Percentiles rank a stretch among this genome's conserved stretches.
These are phyloP conservation scores for Microhierax caerulescens DNA, from an alignment of 2,797 vertebrate species.

Conservation along the genomic window DNA sequence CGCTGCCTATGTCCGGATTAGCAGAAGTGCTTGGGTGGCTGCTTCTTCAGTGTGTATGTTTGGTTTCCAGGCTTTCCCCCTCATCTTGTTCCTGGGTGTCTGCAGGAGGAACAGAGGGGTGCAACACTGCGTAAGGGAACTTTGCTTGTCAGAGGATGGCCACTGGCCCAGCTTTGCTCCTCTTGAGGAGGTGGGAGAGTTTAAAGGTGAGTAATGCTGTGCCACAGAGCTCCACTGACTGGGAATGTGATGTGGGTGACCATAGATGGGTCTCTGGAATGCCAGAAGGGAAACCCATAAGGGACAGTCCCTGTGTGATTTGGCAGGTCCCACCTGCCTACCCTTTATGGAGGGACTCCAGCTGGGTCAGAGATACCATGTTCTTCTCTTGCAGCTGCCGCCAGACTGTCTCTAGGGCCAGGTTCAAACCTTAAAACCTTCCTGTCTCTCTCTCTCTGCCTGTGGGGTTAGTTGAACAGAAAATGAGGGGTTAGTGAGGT, in stretches of 20 bases:
- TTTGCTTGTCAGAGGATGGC: background rate
- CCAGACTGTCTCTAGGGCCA: background rate
- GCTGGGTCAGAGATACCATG: background rate
- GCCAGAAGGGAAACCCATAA: too few relatives aligned
- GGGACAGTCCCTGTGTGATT: background rate
- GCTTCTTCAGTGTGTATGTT: fast-evolving
- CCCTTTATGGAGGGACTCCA: background rate
- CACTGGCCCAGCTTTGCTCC: background rate
- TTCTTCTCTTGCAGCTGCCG: background rate
- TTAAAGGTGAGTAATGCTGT: background rate
- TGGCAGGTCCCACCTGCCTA: background rate
- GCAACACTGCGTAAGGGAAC: fast-evolving
- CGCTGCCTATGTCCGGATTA: fast-evolving
- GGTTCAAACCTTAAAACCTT: background rate
- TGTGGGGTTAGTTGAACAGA: background rate
- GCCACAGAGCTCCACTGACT: background rate
- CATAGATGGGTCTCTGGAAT: background rate
- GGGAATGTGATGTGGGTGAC: fast-evolving
- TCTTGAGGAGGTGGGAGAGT: background rate
- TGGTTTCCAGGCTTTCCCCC: background rate
- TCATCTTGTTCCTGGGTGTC: background rate
- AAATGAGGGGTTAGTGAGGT: background rate
- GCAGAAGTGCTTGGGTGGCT: background rate
- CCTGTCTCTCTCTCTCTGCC: background rate
- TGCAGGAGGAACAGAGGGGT: background rate